Evolutionary conservation across 1,140 invertebrate species (phyloP).

Genomic region (Gryon sp.): DNA sequence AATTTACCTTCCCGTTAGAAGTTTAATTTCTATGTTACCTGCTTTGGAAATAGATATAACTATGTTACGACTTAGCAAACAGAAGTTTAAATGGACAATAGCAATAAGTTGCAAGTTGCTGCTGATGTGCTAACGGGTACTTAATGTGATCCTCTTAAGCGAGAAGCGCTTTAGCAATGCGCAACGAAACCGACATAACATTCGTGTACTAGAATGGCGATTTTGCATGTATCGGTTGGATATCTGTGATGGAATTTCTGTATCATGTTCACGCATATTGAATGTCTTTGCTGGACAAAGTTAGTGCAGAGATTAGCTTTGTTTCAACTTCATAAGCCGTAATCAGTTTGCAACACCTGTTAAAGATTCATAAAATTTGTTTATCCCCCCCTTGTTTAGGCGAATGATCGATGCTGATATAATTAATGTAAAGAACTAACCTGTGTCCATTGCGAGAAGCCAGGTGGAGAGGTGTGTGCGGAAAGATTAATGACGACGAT

Average conservation of each 20-base stretch:
- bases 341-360: conserved; percentile 22
- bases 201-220: background rate
- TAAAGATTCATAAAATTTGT: conserved; percentile 18
- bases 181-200: too few species aligned
- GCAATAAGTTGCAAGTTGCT: conserved; percentile 33
- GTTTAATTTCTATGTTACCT: conserved; percentile 1
- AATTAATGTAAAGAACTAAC: conserved; percentile 28
- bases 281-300: conserved; percentile 14
- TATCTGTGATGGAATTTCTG: conserved; percentile 38
- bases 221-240: conserved; percentile 51
- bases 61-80: conserved; percentile 19
- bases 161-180: conserved; percentile 67
- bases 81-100: conserved; percentile 41
- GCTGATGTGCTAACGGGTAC: conserved; percentile 41
- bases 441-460: conserved; percentile 96
- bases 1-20: too few species aligned
- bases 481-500: conserved; percentile 83
- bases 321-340: conserved; percentile 5
- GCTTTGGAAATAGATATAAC: background rate
- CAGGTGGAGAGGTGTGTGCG: conserved; percentile 94
- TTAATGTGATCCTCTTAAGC: conserved; percentile 76
- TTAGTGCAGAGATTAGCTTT: conserved; percentile 19
- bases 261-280: conserved; percentile 7
- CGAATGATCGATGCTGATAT: background rate
- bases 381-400: background rate